Percentiles rank a stretch among this genome's conserved stretches.
phyloP scores from a whole-genome alignment of 2,113 vertebrate species.

The Cephalopterus ornatus region DNA sequence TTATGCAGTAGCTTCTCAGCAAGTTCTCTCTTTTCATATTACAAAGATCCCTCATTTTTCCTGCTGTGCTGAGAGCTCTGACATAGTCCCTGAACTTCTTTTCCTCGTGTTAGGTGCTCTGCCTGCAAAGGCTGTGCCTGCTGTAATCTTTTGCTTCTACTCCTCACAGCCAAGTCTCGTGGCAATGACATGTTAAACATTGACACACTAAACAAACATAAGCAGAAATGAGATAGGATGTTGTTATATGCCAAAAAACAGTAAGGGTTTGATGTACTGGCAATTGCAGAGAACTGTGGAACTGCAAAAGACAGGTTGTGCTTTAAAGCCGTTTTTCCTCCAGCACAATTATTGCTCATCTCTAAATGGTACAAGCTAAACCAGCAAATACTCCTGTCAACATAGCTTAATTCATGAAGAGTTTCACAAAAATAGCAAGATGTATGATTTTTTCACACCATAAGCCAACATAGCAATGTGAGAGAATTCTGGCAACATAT shows the following conservation, averaged over 20 bases:
- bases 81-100: neutral
- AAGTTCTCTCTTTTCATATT: neutral
- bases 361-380: neutral
- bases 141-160: neutral
- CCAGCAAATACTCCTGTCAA: neutral
- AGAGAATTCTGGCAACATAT: neutral
- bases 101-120: neutral
- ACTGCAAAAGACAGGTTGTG: neutral
- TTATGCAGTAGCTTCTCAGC: neutral
- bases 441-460: neutral
- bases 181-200: neutral
- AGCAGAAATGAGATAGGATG: neutral
- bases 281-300: neutral
- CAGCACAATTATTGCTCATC: neutral
- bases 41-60: neutral
- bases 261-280: neutral
- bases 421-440: neutral
- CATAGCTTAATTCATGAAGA: neutral
- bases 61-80: neutral
- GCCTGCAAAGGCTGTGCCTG: neutral
- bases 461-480: neutral
- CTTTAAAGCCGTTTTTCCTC: neutral
- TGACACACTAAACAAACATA: neutral
- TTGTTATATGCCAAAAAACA: neutral
- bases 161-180: neutral